These are phyloP conservation scores for Nothobranchius kuhntae DNA, from an alignment of 2,113 vertebrate genomes.

Conservation along the genomic window DNA sequence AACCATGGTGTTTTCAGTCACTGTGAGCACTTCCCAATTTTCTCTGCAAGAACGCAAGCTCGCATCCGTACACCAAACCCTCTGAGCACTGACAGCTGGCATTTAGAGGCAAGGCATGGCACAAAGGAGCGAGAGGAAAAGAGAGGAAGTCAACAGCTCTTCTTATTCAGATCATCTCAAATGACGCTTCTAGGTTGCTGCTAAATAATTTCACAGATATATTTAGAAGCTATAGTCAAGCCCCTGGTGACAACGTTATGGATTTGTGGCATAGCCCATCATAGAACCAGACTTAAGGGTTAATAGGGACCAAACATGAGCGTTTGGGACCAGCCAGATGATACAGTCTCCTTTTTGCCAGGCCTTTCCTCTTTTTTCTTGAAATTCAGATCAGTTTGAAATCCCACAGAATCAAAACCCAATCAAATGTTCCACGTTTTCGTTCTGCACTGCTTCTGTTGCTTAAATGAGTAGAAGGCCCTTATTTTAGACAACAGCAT, in stretches of 20 bases:
- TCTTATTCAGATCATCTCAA: slow-evolving; percentile 55
- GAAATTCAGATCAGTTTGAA: background rate
- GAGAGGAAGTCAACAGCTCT: slow-evolving; percentile 59
- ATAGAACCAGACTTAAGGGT: slow-evolving; percentile 25
- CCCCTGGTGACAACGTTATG: slow-evolving; percentile 30
- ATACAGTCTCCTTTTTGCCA: slow-evolving; percentile 20
- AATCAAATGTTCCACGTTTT: slow-evolving; percentile 29
- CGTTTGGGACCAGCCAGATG: slow-evolving; percentile 30
- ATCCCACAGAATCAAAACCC: slow-evolving; percentile 8
- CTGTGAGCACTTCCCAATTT: slow-evolving; percentile 55
- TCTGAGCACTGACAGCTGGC: slow-evolving; percentile 54
- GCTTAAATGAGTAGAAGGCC: slow-evolving; percentile 40
- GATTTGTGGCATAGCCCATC: slow-evolving; percentile 31
- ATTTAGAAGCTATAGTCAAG: slow-evolving; percentile 45
- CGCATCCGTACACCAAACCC: slow-evolving; percentile 45
- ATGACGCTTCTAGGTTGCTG: slow-evolving; percentile 38
- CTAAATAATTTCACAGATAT: slow-evolving; percentile 51
- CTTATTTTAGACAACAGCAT: slow-evolving; percentile 29
- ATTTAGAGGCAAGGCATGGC: slow-evolving; percentile 36
- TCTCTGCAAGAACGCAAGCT: slow-evolving; percentile 54
- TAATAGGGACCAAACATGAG: slow-evolving; percentile 15
- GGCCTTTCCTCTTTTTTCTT: background rate
- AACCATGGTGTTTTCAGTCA: slow-evolving; percentile 45
- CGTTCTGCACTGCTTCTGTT: slow-evolving; percentile 23
- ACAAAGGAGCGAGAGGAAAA: slow-evolving; percentile 20